Evolutionary conservation across 2,888 invertebrate species (phyloP), one percentile per base, ranked within the genome.

Genomic region (Orchesellides sinensis): DNA sequence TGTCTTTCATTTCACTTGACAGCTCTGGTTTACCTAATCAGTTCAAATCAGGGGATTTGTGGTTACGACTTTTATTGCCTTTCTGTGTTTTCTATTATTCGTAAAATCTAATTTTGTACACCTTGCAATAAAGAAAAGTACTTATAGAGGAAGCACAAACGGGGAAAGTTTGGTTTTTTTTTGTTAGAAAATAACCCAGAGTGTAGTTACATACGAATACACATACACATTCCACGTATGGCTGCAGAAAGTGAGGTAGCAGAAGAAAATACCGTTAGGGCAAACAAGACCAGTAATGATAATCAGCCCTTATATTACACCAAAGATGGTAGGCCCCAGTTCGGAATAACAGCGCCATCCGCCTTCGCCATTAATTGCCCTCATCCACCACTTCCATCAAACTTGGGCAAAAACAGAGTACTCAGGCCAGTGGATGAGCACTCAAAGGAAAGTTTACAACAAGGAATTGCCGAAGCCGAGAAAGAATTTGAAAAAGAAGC

Each of bases 371-470:
- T 72, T 25, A 78, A 70, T 27, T 83, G 84, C 35, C 86, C 87
- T 2, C 85, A 84, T 84, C 87, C 87, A 27, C 87, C 87, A 17
- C 49, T 78, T 21, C 83, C 87, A 2, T 86, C 86, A 17, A 86
- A 87, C 75, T 32, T 87, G 56, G 52, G 68, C 8, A 87, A 87
- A 81, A 86, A 86, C 19, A 59, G 78, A 79, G 87, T 87, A 0
- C 69, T 85, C 8, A 83, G 87, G 21, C 66, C 84, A 2, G 14
- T 61, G 4, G 74, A 70, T 12, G 74, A 68, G 19, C 47, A 56
- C 66, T 23, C 63, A 14, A 72, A 29, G 23, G 70, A 74, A 65
- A 79, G 35, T 14, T 17, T 80, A 10, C 63, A 68, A 47, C 45
- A 69, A 45, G 35, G 68, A 19, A 78, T 81, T 21, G 25, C 21